Evolutionary conservation across 2,113 vertebrate genomes (phyloP), one percentile per base, ranked within the genome.

Genomic region (Atherinomorus stipes): DNA sequence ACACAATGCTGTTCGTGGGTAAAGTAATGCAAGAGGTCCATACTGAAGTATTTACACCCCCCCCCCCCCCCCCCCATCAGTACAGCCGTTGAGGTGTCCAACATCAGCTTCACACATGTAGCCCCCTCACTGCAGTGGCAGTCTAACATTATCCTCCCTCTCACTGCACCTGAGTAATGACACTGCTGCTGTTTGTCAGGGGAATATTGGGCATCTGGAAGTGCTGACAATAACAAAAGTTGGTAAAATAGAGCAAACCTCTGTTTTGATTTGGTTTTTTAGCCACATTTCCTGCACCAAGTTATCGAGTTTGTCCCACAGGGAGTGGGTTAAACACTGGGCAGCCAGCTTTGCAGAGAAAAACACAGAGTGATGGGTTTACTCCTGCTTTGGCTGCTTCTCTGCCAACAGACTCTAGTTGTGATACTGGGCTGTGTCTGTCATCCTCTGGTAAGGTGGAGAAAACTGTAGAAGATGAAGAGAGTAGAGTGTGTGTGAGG

Each of bases 161-260:
- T 65, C 56, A 13, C 66, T 82, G 57, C 54, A 80, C 67, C 77
- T 83, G 59, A 84, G 84, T 72, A 85, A 85, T 31, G 53, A 88
- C 78, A 80, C 45, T 62, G 69, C 71, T 60, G 61, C 37, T 58
- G 80, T 79, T 80, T 56, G 75, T 81, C 80, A 63, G 47, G 72
- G 76, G 67, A 85, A 77, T 67, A 16, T 21, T 54, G 50, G 71
- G 57, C 81, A 85, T 86, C 81, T 78, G 73, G 61, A 82, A 77
- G 85, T 69, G 81, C 69, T 64, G 76, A 88, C 86, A 87, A 89
- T 78, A 87, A 85, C 70, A 84, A 83, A 82, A 88, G 86, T 85
- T 89, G 84, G 90, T 90, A 85, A 92, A 91, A 89, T 83, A 87
- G 83, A 81, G 70, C 59, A 16, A 71, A 85, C 78, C 89, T 88